A percentile compares a stretch with the other conserved stretches of the same genome.
Conservation (phyloP, 1,140 invertebrate species). For the Drosophila repletoides region DNA sequence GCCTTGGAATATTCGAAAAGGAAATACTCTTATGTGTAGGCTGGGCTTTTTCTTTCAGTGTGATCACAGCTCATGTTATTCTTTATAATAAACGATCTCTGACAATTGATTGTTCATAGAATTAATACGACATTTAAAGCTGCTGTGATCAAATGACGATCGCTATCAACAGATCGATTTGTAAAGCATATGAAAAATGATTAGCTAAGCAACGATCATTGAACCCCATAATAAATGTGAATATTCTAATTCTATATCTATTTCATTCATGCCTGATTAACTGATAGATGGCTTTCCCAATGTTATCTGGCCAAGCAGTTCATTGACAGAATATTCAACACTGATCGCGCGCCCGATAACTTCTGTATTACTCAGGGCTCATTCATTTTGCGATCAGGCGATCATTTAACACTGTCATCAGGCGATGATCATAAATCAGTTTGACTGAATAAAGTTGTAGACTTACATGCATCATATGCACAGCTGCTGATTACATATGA, state of each 20-base stretch:
- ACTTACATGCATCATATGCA: background rate
- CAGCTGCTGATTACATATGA: background rate
- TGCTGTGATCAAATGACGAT: constrained; percentile 28
- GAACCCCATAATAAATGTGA: constrained; percentile 36
- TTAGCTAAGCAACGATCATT: constrained; percentile 45
- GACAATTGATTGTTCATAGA: constrained; percentile 25
- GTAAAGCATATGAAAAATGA: constrained; percentile 41
- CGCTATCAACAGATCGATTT: constrained; percentile 15
- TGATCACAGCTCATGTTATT: background rate
- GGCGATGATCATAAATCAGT: constrained; percentile 33
- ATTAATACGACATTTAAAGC: constrained; percentile 28
- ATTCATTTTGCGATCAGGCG: constrained; percentile 44
- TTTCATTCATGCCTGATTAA: constrained; percentile 43
- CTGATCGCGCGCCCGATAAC: constrained; percentile 50
- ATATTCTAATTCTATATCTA: too few species aligned
- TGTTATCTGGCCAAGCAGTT: constrained; percentile 48
- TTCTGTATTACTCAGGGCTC: constrained; percentile 61
- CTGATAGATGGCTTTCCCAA: constrained; percentile 45
- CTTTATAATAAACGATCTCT: constrained; percentile 21
- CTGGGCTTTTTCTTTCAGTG: background rate
- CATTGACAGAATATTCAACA: constrained; percentile 66
- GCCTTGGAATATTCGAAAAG: background rate
- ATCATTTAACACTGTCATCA: constrained; percentile 64
- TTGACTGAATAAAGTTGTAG: background rate
- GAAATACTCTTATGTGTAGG: too few species aligned